Conservation (phyloP, 2,113 vertebrate genomes). For the Actinemys pallida region DNA sequence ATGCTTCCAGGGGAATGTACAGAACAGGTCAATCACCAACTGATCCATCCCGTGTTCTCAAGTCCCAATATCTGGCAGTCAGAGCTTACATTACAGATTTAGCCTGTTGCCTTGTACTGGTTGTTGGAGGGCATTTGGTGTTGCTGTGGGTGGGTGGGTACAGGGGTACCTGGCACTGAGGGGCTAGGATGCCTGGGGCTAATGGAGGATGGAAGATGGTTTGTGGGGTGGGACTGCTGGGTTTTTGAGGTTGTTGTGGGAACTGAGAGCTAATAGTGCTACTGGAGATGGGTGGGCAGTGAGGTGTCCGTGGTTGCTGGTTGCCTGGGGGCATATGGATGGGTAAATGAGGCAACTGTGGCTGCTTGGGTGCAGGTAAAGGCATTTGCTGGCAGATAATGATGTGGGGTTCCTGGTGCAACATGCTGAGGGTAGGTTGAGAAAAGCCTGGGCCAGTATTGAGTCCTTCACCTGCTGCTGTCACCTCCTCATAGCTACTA, state of each 20-base stretch:
- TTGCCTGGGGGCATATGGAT: not conserved
- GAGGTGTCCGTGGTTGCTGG: not conserved
- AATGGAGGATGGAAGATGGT: not conserved
- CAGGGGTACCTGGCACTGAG: not conserved
- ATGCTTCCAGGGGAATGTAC: not conserved
- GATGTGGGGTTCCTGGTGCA: not conserved
- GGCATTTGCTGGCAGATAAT: not conserved
- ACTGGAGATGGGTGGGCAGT: not conserved
- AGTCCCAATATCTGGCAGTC: not conserved
- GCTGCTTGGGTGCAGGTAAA: not conserved
- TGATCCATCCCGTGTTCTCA: not conserved
- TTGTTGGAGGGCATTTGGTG: not conserved
- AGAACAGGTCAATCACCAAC: not conserved
- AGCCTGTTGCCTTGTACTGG: not conserved
- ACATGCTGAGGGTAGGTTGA: not conserved
- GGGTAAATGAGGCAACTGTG: not conserved
- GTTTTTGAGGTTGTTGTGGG: not conserved
- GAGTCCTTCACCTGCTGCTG: not conserved
- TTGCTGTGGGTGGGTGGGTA: not conserved
- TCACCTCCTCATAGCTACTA: fast-evolving
- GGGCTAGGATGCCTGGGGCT: not conserved
- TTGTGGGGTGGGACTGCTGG: not conserved
- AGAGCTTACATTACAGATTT: not conserved
- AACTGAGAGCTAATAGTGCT: not conserved
- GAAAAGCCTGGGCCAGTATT: not conserved